phyloP scores from a whole-genome alignment of 2,888 invertebrate species.

The Drosophila longiperda region DNA sequence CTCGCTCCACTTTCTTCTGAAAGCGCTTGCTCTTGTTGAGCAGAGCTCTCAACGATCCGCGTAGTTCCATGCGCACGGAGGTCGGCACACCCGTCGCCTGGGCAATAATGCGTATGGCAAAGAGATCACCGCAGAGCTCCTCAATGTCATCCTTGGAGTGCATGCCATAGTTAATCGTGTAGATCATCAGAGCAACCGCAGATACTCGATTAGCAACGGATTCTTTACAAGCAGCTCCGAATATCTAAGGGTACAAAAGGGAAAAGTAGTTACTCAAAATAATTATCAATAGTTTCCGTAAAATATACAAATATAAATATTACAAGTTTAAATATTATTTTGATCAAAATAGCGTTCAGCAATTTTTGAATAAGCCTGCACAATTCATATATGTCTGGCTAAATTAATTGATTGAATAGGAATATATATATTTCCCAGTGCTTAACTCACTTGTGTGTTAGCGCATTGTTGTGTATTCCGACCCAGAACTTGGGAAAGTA shows the following conservation, averaged over 20 bases:
- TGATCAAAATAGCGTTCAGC: no score
- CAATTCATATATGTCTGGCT: no score
- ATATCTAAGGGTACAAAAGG: slow-evolving; percentile 86
- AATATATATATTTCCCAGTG: not conserved
- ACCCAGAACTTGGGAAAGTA: slow-evolving; percentile 97
- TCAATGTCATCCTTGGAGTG: slow-evolving; percentile 85
- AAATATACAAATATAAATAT: not conserved
- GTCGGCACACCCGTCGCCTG: slow-evolving; percentile 84
- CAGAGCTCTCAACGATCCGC: slow-evolving; percentile 82
- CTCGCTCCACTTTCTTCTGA: slow-evolving; percentile 80
- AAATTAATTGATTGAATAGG: not conserved
- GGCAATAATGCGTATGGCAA: slow-evolving; percentile 85
- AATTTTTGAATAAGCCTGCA: not conserved
- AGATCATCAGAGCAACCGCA: slow-evolving; percentile 86
- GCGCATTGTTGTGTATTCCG: slow-evolving; percentile 90
- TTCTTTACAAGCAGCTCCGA: slow-evolving; percentile 92
- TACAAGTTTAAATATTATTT: not conserved
- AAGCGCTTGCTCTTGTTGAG: slow-evolving; percentile 82
- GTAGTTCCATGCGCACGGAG: slow-evolving; percentile 84
- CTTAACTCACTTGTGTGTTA: slow-evolving; percentile 83
- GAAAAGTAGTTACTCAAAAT: not conserved
- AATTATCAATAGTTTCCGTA: not conserved
- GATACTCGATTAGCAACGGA: slow-evolving; percentile 94
- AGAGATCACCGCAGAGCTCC: slow-evolving; percentile 85
- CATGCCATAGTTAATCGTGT: slow-evolving; percentile 84